phyloP scores from a whole-genome alignment of 1,140 invertebrate genomes.

The Protaetia brevitarsis region DNA sequence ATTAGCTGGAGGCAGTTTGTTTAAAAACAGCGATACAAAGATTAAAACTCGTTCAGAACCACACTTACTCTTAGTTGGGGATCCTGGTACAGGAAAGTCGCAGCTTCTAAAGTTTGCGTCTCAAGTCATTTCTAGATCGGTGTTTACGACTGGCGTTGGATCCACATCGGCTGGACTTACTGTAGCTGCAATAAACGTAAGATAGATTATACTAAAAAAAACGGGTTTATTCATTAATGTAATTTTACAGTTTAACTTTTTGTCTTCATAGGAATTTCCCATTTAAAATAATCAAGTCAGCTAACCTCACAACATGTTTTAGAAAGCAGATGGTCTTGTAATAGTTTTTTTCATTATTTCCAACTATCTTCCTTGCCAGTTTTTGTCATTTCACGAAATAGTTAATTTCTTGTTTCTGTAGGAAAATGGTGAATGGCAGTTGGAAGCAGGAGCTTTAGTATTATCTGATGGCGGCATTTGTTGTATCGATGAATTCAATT shows the following conservation, averaged over 20 bases:
- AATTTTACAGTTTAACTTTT: no score
- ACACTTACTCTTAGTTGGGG: conserved; percentile 85
- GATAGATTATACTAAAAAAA: no score
- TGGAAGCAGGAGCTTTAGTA: conserved; percentile 84
- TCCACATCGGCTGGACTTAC: conserved; percentile 87
- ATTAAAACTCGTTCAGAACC: conserved; percentile 47
- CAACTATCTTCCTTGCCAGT: no score
- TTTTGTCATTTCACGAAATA: no score
- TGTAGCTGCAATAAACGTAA: conserved; percentile 77
- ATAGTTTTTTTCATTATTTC: no score
- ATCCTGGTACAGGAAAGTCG: conserved; percentile 89
- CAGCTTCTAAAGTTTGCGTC: conserved; percentile 78
- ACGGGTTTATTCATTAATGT: no score
- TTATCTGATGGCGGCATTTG: conserved; percentile 84
- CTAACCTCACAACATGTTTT: no score
- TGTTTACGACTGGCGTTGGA: conserved; percentile 82
- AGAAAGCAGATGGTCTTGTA: no score
- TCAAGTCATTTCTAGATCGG: conserved; percentile 71
- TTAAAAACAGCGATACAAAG: conserved; percentile 30
- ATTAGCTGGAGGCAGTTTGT: conserved; percentile 61
- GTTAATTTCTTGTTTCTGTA: conserved; percentile 42
- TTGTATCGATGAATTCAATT: conserved; percentile 90
- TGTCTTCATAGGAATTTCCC: no score
- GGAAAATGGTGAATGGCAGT: conserved; percentile 81
- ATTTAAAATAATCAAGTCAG: no score